Conservation (phyloP, 2,888 invertebrate genomes). For the Calameuta pallipes region DNA sequence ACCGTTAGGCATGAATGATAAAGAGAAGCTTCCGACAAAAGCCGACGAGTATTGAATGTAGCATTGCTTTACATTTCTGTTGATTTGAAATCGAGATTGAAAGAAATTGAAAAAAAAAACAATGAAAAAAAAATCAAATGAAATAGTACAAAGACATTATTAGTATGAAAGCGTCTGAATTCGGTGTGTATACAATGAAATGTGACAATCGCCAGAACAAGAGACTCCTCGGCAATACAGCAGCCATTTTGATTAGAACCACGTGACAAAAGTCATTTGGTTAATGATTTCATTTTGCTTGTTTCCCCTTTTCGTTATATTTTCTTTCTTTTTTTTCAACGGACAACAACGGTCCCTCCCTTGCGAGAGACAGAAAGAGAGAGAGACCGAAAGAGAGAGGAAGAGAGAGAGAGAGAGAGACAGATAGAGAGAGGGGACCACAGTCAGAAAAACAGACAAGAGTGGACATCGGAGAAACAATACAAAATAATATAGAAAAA, state of each 20-base stretch:
- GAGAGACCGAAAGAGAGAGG: not conserved
- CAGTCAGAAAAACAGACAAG: too few relatives aligned
- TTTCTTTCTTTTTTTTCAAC: not conserved
- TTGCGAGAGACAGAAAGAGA: not conserved
- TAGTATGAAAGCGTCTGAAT: constrained; percentile 24
- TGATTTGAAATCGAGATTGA: constrained; percentile 33
- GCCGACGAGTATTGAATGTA: constrained; percentile 36
- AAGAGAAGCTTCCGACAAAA: constrained; percentile 13
- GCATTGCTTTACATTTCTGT: constrained; percentile 44
- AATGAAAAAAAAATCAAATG: constrained; percentile 26
- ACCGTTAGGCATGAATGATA: too few relatives aligned
- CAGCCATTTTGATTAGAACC: too few relatives aligned
- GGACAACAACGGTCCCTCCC: too few relatives aligned
- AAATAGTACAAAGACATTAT: constrained; percentile 20
- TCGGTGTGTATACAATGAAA: constrained; percentile 26
- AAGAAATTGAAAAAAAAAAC: constrained; percentile 25
- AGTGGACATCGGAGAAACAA: too few relatives aligned
- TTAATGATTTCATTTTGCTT: not conserved
- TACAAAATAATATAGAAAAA: too few relatives aligned
- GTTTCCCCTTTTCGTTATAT: too few relatives aligned
- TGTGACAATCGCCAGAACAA: constrained; percentile 5
- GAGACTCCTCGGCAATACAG: constrained; percentile 1
- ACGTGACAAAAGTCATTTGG: not conserved
- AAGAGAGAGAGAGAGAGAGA: not conserved
- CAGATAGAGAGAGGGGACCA: not conserved